Conservation (phyloP, 1,140 invertebrate species). For the Sminthurides bifidus region DNA sequence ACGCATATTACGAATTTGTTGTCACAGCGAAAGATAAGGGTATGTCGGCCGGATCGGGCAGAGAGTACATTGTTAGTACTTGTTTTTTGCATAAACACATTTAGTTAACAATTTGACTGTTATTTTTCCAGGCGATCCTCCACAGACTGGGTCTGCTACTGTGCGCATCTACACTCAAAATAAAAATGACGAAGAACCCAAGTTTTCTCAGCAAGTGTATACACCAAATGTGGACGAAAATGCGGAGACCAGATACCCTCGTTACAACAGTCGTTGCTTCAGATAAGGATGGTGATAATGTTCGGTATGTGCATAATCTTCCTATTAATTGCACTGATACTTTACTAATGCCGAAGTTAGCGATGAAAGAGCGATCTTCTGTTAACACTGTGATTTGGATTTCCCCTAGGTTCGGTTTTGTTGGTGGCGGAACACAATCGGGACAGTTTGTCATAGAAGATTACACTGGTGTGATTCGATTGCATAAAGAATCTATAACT, state of each 20-base stretch:
- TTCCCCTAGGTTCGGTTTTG: constrained; percentile 80
- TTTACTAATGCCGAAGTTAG: background rate
- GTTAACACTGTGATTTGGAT: no score
- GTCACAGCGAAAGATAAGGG: constrained; percentile 85
- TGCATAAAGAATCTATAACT: constrained; percentile 70
- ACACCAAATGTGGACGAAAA: constrained; percentile 93
- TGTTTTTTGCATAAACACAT: background rate
- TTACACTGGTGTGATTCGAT: constrained; percentile 82
- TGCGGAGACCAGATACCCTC: constrained; percentile 79
- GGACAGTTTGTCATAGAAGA: constrained; percentile 92
- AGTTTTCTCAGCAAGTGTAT: constrained; percentile 91
- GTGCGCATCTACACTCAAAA: constrained; percentile 90
- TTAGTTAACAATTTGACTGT: background rate
- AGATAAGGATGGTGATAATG: constrained; percentile 90
- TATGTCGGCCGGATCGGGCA: constrained; percentile 31
- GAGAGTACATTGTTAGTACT: constrained; percentile 1
- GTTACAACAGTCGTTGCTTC: constrained; percentile 89
- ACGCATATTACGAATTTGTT: constrained; percentile 87
- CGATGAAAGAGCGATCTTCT: background rate
- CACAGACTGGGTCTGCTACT: constrained; percentile 80
- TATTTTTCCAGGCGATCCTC: constrained; percentile 63
- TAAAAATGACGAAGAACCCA: constrained; percentile 91
- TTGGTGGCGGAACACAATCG: constrained; percentile 73
- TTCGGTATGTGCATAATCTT: constrained; percentile 42
- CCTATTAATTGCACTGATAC: no score